Percentiles rank a stretch among this genome's conserved stretches.
phyloP scores from a whole-genome alignment of 2,888 invertebrate species.

The Dryococelus australis region DNA sequence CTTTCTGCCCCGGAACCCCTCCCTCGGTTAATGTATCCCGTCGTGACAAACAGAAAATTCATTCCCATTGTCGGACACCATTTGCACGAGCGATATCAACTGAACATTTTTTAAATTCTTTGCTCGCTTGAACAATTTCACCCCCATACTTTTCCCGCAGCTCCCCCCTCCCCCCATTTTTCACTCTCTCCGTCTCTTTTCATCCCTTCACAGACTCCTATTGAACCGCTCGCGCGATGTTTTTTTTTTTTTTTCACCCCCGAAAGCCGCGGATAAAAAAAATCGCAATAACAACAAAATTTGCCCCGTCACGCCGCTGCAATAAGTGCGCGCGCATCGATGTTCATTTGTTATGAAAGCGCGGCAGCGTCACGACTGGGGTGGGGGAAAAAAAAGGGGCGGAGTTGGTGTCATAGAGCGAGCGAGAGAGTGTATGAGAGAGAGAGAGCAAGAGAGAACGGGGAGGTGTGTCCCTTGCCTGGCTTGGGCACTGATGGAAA shows the following conservation, averaged over 20 bases:
- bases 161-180: not conserved
- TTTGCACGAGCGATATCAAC: not conserved
- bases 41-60: slow-evolving; percentile 31
- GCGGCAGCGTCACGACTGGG: not conserved
- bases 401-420: not conserved
- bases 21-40: slow-evolving; percentile 4
- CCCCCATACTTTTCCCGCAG: not conserved
- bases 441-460: not conserved
- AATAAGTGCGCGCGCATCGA: slow-evolving; percentile 27
- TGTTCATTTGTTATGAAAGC: slow-evolving; percentile 29
- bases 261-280: slow-evolving; percentile 21
- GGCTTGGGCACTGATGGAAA: not conserved
- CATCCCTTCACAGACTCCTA: not conserved
- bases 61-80: not conserved
- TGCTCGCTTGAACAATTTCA: slow-evolving; percentile 25
- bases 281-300: slow-evolving; percentile 30
- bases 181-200: not conserved
- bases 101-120: slow-evolving; percentile 22
- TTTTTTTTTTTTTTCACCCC: not conserved
- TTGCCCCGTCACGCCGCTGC: slow-evolving; percentile 25
- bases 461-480: not conserved
- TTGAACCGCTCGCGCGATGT: not conserved
- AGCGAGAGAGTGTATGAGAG: not conserved
- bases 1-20: not conserved
- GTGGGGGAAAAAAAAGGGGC: not conserved